Base-by-base conservation (phyloP, 2,888 invertebrate species). In the Buathra laborator region DNA sequence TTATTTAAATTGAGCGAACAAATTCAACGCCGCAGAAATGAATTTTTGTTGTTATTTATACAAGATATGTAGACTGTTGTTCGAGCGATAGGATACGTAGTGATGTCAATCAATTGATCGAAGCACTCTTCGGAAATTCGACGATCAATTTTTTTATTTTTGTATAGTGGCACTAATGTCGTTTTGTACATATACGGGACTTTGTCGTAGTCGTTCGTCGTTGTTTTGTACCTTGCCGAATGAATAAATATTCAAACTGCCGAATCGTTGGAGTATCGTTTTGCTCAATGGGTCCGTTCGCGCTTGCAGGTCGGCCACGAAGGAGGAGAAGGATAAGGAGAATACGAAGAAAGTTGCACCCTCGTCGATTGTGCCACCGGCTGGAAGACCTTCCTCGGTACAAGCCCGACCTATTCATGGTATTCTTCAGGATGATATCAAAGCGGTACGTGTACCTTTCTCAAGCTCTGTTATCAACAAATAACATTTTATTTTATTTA, bases 261-360 rank as follows among this genome's bases (percentile, higher is more conserved):
- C 53, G 12, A 51, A 70, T 67, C 16, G 19, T 48, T 59, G 10
- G 16, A 62, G 32, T 37, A 79, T 32, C 46, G 80, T 71, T 64
- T 46, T 46, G 24, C 64, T 14, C 66, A 10, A 67, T 68, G 86
- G 16, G 24, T 12, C 44, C 37, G 19, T 81, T 44, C 87, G 59
- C 87, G 59, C 83, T 68, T 75, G 81, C 94, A 97, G 97, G 95
- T 96, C 96, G 75, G 96, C 97, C 87, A 96, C 97, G 84, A 97
- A 97, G 91, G 98, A 97, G 92, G 98, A 98, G 92, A 98, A 98
- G 92, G 97, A 97, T 88, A 96, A 97, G 90, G 97, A 97, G 94
- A 97, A 96, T 93, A 97, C 97, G 91, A 97, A 97, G 88, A 97
- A 97, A 94, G 90, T 94, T 44, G 93, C 90, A 3, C 94, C 94